Conservation (phyloP, 2,113 vertebrate species). For the Tragelaphus scriptus region DNA sequence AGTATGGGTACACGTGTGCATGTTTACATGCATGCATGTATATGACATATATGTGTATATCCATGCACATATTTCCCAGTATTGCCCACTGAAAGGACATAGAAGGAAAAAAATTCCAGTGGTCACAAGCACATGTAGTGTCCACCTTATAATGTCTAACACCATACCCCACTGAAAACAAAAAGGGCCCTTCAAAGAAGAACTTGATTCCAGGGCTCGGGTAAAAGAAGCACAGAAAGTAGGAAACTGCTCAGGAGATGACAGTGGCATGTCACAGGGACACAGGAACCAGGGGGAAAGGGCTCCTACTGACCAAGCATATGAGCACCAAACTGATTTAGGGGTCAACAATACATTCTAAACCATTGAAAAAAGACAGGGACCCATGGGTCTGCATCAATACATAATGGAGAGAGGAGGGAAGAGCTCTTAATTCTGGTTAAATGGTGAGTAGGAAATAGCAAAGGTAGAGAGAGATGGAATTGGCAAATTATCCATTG, state of each 20-base stretch:
- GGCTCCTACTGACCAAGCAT: neutral
- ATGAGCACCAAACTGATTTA: neutral
- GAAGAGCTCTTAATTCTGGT: neutral
- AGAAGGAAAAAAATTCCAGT: neutral
- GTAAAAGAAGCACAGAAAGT: neutral
- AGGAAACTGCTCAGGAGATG: neutral
- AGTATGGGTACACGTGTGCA: neutral
- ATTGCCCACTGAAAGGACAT: neutral
- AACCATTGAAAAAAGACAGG: neutral
- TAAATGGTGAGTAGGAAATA: neutral
- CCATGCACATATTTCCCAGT: neutral
- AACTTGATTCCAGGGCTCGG: neutral
- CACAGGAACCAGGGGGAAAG: neutral
- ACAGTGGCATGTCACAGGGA: too few relatives aligned
- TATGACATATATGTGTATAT: neutral
- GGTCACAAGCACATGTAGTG: neutral
- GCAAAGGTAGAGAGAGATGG: neutral
- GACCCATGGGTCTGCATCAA: neutral
- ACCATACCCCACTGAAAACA: neutral
- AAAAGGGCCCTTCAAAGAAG: neutral
- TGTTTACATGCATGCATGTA: neutral
- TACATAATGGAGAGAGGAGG: neutral
- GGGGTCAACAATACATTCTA: neutral
- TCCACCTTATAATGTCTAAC: neutral
- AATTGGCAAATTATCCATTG: neutral